A percentile compares a stretch with the other conserved stretches of the same genome.
Evolutionary conservation across 1,140 invertebrate genomes (phyloP).

Genomic region (Drosophila mauritiana): DNA sequence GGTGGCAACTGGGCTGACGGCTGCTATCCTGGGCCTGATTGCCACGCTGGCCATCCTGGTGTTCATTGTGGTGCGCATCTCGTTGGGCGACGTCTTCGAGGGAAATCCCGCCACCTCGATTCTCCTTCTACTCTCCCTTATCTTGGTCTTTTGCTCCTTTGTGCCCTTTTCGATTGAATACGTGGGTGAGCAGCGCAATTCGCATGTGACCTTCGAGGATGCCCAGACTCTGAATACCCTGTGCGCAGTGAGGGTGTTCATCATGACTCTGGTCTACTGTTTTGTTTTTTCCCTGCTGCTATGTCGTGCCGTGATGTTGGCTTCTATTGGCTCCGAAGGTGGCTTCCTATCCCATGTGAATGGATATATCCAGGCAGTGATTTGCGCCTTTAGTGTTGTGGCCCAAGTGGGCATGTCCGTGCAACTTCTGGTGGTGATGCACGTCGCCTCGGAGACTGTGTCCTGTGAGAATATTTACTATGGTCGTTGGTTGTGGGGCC

Average conservation of each 20-base stretch:
- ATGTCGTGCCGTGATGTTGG: slow-evolving; percentile 86
- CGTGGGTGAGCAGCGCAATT: slow-evolving; percentile 76
- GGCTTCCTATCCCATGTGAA: slow-evolving; percentile 88
- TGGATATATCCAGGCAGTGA: slow-evolving; percentile 86
- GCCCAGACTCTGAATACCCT: slow-evolving; percentile 74
- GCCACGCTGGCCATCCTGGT: slow-evolving; percentile 85
- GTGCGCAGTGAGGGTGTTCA: slow-evolving; percentile 80
- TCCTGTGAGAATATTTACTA: slow-evolving; percentile 85
- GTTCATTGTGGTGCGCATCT: slow-evolving; percentile 85
- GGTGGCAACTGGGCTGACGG: slow-evolving; percentile 85
- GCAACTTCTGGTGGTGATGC: slow-evolving; percentile 84
- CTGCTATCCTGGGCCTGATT: slow-evolving; percentile 85
- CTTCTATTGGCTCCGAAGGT: slow-evolving; percentile 86
- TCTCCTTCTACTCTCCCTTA: slow-evolving; percentile 84
- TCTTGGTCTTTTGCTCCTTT: slow-evolving; percentile 86
- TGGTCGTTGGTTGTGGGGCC: slow-evolving; percentile 83
- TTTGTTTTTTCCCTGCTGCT: slow-evolving; percentile 86
- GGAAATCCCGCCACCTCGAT: slow-evolving; percentile 85
- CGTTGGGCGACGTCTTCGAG: slow-evolving; percentile 85
- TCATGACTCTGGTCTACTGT: slow-evolving; percentile 86
- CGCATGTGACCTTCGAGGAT: slow-evolving; percentile 80
- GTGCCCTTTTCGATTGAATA: slow-evolving; percentile 86
- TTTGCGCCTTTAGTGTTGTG: slow-evolving; percentile 86
- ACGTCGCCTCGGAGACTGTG: slow-evolving; percentile 76
- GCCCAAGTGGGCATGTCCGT: slow-evolving; percentile 86